These are phyloP conservation scores for Adela reaumurella DNA, from an alignment of 2,888 invertebrate genomes.

Conservation along the genomic window DNA sequence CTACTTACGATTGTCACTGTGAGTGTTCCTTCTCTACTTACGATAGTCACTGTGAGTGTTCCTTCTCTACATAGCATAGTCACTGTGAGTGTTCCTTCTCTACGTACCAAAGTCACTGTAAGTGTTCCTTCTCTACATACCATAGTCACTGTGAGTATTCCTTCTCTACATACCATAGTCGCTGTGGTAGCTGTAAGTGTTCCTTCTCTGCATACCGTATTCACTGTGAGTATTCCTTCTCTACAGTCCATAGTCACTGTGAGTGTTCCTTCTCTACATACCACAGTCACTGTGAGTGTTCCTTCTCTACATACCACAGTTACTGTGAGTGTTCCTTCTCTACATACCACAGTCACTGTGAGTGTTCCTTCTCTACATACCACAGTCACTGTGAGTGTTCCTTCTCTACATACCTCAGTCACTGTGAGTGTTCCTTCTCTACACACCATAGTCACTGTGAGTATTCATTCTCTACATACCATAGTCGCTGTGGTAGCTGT, in stretches of 20 bases:
- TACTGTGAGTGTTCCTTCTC: conserved; percentile 59
- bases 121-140: conserved; percentile 63
- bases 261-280: conserved; percentile 60
- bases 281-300: conserved; percentile 75
- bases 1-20: conserved; percentile 90
- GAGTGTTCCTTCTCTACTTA: conserved; percentile 60
- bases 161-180: conserved; percentile 82
- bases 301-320: conserved; percentile 81
- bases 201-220: conserved; percentile 76
- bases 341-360: conserved; percentile 90
- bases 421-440: conserved; percentile 64
- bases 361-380: conserved; percentile 63
- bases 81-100: conserved; percentile 59
- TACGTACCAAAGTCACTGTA: conserved; percentile 90
- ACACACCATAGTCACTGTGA: conserved; percentile 85
- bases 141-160: conserved; percentile 71
- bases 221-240: conserved; percentile 62
- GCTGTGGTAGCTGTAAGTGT: conserved; percentile 67
- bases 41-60: conserved; percentile 75
- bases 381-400: conserved; percentile 71
- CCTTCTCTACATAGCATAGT: conserved; percentile 81
- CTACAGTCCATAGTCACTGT: conserved; percentile 90
- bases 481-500: conserved; percentile 90
- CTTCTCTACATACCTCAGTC: conserved; percentile 81
- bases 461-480: conserved; percentile 63